phyloP scores from a whole-genome alignment of 2,888 invertebrate genomes.

The Tetragnatha montana region DNA sequence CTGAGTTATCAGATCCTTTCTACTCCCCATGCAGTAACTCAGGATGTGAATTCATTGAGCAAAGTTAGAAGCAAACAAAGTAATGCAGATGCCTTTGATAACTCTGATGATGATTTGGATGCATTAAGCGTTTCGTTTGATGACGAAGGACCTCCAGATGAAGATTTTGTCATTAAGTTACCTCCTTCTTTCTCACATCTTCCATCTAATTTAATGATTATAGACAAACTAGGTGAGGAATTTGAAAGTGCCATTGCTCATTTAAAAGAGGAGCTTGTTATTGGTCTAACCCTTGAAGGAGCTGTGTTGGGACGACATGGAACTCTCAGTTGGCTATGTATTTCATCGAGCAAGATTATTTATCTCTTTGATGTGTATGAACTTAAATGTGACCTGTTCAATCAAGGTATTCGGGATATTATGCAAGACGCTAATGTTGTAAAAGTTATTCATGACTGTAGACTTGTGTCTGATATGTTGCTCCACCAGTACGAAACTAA shows the following conservation, averaged over 20 bases:
- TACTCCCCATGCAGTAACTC: not conserved
- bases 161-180: not conserved
- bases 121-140: not conserved
- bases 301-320: constrained; percentile 75
- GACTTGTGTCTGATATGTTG: constrained; percentile 80
- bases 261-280: constrained; percentile 62
- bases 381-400: constrained; percentile 74
- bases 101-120: not conserved
- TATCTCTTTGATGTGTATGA: constrained; percentile 75
- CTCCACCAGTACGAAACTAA: constrained; percentile 80
- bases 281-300: constrained; percentile 75
- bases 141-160: not conserved
- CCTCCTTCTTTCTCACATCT: not conserved
- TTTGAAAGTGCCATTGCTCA: constrained; percentile 14
- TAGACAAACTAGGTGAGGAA: not conserved
- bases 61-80: not conserved
- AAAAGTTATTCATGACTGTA: constrained; percentile 81
- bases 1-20: not conserved
- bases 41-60: not conserved
- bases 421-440: constrained; percentile 77
- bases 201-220: not conserved
- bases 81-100: not conserved
- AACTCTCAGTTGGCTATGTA: constrained; percentile 75
- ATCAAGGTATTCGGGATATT: constrained; percentile 78
- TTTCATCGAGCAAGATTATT: constrained; percentile 74